Evolutionary conservation across 2,888 invertebrate genomes (phyloP).

Genomic region (Brachyopa scutellaris): DNA sequence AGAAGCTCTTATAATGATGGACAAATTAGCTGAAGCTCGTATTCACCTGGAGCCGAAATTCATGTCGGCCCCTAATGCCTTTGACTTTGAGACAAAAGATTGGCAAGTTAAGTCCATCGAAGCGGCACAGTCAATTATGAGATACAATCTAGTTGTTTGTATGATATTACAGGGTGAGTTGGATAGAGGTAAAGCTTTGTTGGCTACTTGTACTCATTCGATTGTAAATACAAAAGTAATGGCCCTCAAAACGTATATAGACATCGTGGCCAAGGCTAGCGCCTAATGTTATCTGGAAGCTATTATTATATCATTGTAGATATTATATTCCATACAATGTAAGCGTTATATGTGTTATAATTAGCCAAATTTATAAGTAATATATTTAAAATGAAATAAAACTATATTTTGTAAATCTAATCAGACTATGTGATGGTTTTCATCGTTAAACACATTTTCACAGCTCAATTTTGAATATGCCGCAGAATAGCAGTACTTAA

Average conservation of each 20-base stretch:
- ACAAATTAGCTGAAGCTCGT: conserved; percentile 91
- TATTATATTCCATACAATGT: conserved; percentile 52
- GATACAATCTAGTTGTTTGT: conserved; percentile 90
- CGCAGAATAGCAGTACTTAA: too few species aligned
- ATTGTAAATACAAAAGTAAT: conserved; percentile 78
- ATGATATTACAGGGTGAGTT: conserved; percentile 89
- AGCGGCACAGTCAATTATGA: conserved; percentile 87
- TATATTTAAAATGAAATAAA: conserved; percentile 59
- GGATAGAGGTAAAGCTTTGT: conserved; percentile 83
- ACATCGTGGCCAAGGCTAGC: conserved; percentile 82
- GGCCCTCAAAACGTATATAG: conserved; percentile 84
- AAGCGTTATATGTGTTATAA: conserved; percentile 54
- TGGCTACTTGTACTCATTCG: conserved; percentile 78
- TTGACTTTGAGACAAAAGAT: conserved; percentile 83
- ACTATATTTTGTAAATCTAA: conserved; percentile 29
- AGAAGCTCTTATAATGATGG: conserved; percentile 91
- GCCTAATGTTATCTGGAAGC: conserved; percentile 18
- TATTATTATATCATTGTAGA: conserved; percentile 32
- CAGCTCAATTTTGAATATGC: too few species aligned
- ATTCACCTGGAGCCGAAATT: conserved; percentile 91
- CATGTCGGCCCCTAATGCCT: conserved; percentile 84
- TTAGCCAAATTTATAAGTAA: conserved; percentile 60
- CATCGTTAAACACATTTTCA: too few species aligned
- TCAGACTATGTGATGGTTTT: too few species aligned
- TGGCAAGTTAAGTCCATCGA: conserved; percentile 83